Percentiles rank a stretch among this genome's conserved stretches.
phyloP scores from a whole-genome alignment of 2,888 invertebrate species.

The Trypoxylon attenuatum region DNA sequence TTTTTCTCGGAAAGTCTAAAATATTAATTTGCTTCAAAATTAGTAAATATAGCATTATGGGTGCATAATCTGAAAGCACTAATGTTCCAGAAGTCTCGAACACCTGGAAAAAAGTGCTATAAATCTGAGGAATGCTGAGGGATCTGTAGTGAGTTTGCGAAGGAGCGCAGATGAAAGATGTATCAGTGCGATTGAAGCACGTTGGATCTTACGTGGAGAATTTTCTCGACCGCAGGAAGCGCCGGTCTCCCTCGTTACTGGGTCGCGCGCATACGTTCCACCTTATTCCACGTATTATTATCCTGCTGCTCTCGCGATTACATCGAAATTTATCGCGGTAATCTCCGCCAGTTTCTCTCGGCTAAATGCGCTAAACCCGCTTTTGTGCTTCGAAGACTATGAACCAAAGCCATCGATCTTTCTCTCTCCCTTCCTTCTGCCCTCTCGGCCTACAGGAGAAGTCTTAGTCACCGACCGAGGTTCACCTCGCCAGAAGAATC shows the following conservation, averaged over 20 bases:
- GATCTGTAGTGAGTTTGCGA: no score
- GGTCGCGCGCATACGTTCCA: constrained; percentile 43
- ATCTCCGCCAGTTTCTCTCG: constrained; percentile 11
- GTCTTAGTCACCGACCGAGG: not conserved
- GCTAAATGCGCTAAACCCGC: not conserved
- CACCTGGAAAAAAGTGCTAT: no score
- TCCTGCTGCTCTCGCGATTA: constrained; percentile 26
- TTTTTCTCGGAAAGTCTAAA: no score
- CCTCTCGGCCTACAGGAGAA: not conserved
- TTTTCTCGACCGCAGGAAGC: constrained; percentile 26
- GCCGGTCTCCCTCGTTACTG: constrained; percentile 29
- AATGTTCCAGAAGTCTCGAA: no score
- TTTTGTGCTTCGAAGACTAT: no score
- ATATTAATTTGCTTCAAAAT: no score
- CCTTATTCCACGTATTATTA: no score
- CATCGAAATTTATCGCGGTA: constrained; percentile 31
- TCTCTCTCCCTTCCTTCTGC: not conserved
- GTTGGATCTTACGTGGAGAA: constrained; percentile 47
- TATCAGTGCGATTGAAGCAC: constrained; percentile 51
- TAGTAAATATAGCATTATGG: no score
- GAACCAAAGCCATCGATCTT: no score
- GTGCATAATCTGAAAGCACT: no score
- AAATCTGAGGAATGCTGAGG: no score
- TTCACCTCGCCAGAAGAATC: not conserved
- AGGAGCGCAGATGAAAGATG: no score